Base-by-base conservation (phyloP, 2,888 invertebrate species). In the Caenorhabditis sp. region DNA sequence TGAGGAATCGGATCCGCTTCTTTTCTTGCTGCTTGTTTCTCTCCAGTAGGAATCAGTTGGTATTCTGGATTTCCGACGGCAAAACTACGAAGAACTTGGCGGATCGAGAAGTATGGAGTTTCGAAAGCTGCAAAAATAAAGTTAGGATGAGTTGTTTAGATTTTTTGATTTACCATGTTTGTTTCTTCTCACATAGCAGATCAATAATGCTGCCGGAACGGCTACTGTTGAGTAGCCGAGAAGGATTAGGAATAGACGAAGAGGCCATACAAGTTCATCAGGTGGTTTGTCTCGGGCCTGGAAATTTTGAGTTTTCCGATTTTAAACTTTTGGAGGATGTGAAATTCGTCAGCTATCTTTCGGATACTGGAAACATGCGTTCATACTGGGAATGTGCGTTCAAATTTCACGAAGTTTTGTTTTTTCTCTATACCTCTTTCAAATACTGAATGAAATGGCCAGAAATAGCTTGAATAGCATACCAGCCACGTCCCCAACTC, bases 11-110 rank as follows among this genome's bases (percentile, higher is more conserved):
- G 38, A 70, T 83, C 82, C 6, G 63, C 38, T 16, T 70, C 75
- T 56, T 81, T 81, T 24, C 64, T 24, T 22, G 54, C 26, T n/a
- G 51, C 16, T 64, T 76, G 10, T 63, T 77, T 82, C 19, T 80
- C 82, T 41, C 79, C 82, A 19, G 41, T 73, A 41, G 66, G 64
- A 22, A 85, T 41, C 26, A 86, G 51, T 49, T 76, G 75, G 74
- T 88, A 89, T 51, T 90, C 90, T 14, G 90, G 90, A 49, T 84
- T 85, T 6, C 91, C 91, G 16, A 91, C 70, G 0, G 91, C 91
- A 75, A 91, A 91, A 8, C 56, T 47, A 47, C 72, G 73, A 4
- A 84, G 56, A n/a, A 84, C 49, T 59, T 80, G 66, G 7, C 73
- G 66, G 12, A 80, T n/a, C 12, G 68, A 69, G 0, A 72, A 41